Conservation (phyloP, 2,888 invertebrate species). For the Malacosoma neustria region DNA sequence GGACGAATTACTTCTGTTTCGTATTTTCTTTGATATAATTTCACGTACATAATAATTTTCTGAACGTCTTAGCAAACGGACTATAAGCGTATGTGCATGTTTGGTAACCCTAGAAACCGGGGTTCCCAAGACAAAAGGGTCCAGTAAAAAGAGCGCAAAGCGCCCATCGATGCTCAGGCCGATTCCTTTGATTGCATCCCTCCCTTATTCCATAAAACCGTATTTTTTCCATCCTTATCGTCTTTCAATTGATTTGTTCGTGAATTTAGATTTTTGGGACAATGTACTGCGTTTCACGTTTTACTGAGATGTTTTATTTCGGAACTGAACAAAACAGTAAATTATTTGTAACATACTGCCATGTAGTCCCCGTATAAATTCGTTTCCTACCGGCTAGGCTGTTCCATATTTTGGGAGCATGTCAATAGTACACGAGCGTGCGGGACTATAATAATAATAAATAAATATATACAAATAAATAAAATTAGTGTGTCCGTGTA, state of each 20-base stretch:
- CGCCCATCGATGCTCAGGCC: constrained; percentile 38
- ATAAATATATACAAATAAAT: too few species aligned
- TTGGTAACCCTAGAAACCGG: neutral
- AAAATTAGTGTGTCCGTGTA: too few species aligned
- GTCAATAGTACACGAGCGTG: too few species aligned
- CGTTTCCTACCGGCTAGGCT: too few species aligned
- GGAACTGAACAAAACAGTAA: neutral
- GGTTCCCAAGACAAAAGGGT: constrained; percentile 23
- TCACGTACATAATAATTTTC: neutral
- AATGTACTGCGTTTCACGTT: constrained; percentile 3
- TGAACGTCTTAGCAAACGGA: neutral
- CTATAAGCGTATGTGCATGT: neutral
- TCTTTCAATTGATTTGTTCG: constrained; percentile 16
- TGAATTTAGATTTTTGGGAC: constrained; percentile 9
- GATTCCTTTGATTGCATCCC: constrained; percentile 50
- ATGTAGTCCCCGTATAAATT: too few species aligned
- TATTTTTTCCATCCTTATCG: constrained; percentile 12
- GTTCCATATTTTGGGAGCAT: too few species aligned
- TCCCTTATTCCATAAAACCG: constrained; percentile 19
- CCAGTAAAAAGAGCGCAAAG: constrained; percentile 48
- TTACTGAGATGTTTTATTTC: neutral
- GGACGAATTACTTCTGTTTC: too few species aligned
- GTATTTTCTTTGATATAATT: too few species aligned
- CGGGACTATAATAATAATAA: too few species aligned
- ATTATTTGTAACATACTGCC: too few species aligned